Evolutionary conservation across 2,797 vertebrate species (phyloP), one percentile per base, ranked within the genome.

Genomic region (Brachymystax lenok): DNA sequence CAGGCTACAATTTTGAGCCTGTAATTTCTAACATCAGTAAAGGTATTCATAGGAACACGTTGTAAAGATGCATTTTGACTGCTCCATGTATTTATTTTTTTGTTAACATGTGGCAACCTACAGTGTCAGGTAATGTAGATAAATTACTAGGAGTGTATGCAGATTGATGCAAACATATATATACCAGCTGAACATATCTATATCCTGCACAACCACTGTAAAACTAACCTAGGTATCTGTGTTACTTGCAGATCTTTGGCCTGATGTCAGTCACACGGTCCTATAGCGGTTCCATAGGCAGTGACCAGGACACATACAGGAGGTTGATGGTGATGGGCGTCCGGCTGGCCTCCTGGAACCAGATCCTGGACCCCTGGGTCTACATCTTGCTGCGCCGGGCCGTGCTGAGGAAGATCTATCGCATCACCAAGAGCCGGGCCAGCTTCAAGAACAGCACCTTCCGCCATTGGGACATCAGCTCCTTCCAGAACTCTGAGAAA

Each of bases 361-460:
- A 98, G 92, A 97, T 98, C 84, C 91, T 97, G 84, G 97, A 98
- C 83, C 97, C 97, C 0, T 98, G 97, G 97, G 96, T 98, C 51
- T 98, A 98, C 90, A 98, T 98, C 87, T 91, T 98, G 81, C 94
- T 98, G 75, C 94, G 97, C 2, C 94, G 96, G 0, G 94, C 96
- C 2, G 91, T 97, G 80, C 93, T 97, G 74, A 92, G 91, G 78
- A 97, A 95, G 70, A 91, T 98, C 77, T 95, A 95, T 79, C 88
- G 85, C 69, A 87, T 97, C 73, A 90, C 96, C 27, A 94, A 95
- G 16, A 90, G 87, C 10, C 90, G 88, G 77, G 86, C 90, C 0
- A 85, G 92, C 13, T 71, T 93, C 28, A 96, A 78, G 70, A 91
- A 93, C 7, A 92, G 92, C 79, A 92, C 83, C 0, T 92, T 96